These are phyloP conservation scores for Phengaris alcon DNA, from an alignment of 2,888 invertebrate genomes.

Conservation along the genomic window DNA sequence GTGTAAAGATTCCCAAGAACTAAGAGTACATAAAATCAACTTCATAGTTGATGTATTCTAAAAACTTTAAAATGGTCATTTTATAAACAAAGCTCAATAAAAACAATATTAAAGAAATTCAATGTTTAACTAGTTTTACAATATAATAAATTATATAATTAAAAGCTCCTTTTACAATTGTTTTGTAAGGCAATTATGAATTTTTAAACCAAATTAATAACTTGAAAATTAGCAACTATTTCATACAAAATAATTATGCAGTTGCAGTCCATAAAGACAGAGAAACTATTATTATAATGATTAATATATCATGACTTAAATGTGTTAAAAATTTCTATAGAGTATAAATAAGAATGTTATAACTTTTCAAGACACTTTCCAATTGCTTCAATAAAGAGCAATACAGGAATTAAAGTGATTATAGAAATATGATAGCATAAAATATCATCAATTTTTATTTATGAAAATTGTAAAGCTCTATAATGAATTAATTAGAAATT, in stretches of 20 bases:
- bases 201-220: conserved; percentile 3
- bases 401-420: conserved; percentile 4
- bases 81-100: no score
- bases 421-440: conserved; percentile 31
- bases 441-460: conserved; percentile 33
- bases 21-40: no score
- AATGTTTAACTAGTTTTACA: not conserved
- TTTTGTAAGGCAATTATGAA: not conserved
- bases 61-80: no score
- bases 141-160: not conserved
- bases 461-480: conserved; percentile 46
- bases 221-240: not conserved
- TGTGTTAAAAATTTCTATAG: not conserved
- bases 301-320: not conserved
- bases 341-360: not conserved
- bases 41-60: no score
- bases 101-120: not conserved
- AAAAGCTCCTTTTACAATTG: not conserved
- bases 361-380: not conserved
- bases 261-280: not conserved
- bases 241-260: not conserved
- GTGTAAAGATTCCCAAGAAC: no score
- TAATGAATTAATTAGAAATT: conserved; percentile 77
- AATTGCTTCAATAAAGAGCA: not conserved
- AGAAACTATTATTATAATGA: not conserved